phyloP scores from a whole-genome alignment of 35 echinoderm and acorn worm genomes.

The Amphiura filiformis region DNA sequence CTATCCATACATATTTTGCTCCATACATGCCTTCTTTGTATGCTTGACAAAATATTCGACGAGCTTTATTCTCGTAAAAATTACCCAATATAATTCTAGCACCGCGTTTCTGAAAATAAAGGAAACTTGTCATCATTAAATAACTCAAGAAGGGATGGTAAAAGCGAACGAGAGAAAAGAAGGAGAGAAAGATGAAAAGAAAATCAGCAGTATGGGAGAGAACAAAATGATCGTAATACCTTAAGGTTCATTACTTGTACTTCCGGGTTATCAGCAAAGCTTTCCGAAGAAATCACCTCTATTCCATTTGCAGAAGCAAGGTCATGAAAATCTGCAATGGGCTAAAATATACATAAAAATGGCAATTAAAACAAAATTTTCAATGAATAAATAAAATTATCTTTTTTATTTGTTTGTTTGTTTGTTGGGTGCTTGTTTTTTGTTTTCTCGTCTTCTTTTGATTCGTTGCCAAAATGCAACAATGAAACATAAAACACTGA shows the following conservation, averaged over 20 bases:
- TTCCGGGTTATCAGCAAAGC: slow-evolving; percentile 49
- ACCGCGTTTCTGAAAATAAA: slow-evolving; percentile 57
- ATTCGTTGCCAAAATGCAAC: too few relatives aligned
- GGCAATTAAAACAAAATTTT: not conserved
- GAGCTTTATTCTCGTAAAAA: slow-evolving; percentile 73
- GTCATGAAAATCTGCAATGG: slow-evolving; percentile 39
- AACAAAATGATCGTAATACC: too few relatives aligned
- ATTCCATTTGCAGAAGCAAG: slow-evolving; percentile 45
- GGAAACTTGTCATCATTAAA: not conserved
- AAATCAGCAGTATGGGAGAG: not conserved
- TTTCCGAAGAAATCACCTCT: slow-evolving; percentile 57
- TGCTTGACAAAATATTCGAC: slow-evolving; percentile 74
- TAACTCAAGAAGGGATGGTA: not conserved
- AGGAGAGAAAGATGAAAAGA: not conserved
- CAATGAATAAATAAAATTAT: not conserved
- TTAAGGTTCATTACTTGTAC: slow-evolving; percentile 69
- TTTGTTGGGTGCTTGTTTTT: too few relatives aligned
- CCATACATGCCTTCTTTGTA: slow-evolving; percentile 83
- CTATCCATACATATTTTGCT: slow-evolving; percentile 90
- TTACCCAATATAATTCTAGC: slow-evolving; percentile 85
- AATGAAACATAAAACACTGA: too few relatives aligned
- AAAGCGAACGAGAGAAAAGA: not conserved
- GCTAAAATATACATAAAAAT: slow-evolving; percentile 4
- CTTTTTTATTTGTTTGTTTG: too few relatives aligned
- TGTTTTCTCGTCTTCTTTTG: too few relatives aligned